Conservation (phyloP, 2,113 vertebrate genomes). For the Microtus montanus region DNA sequence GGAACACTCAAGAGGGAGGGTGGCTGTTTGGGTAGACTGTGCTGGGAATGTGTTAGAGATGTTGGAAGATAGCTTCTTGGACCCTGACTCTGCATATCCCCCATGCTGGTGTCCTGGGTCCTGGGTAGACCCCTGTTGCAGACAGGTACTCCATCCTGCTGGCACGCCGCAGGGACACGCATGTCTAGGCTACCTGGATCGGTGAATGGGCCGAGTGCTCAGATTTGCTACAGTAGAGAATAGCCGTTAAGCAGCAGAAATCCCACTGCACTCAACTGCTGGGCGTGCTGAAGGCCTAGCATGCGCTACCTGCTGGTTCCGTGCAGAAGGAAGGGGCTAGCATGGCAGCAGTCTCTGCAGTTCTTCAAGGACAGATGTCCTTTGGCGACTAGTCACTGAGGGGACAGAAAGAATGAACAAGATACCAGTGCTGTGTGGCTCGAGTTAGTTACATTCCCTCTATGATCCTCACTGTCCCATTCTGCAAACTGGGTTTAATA, state of each 20-base stretch:
- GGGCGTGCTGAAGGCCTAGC: background rate
- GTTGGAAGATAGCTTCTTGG: accelerated
- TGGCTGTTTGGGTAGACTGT: background rate
- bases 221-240: background rate
- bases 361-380: background rate
- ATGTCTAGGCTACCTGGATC: background rate
- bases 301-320: background rate
- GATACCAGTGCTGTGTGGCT: background rate
- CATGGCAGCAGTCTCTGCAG: background rate
- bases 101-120: background rate
- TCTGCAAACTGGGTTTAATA: background rate
- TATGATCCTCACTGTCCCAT: background rate
- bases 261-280: background rate
- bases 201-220: background rate
- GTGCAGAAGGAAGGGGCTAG: background rate
- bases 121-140: background rate
- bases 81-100: background rate
- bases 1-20: background rate
- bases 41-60: background rate
- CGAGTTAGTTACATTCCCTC: background rate
- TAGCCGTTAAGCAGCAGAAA: background rate
- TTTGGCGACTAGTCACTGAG: slow-evolving; percentile 8
- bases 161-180: background rate
- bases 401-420: background rate
- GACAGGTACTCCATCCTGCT: background rate